phyloP scores from a whole-genome alignment of 2,888 invertebrate species.

The Agelastica alni region DNA sequence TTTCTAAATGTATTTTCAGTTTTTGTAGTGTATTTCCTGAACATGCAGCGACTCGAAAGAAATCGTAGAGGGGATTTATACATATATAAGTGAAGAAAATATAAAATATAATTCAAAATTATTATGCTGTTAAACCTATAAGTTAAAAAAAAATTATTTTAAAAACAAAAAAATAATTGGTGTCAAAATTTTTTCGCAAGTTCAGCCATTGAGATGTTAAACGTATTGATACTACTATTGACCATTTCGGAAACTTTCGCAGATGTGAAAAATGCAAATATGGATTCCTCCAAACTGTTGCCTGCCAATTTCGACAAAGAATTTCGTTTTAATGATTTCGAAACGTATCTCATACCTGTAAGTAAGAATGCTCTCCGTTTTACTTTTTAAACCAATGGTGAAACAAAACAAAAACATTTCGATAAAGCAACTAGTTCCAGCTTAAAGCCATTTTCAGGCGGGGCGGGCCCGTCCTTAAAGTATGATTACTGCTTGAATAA shows the following conservation, averaged over 20 bases:
- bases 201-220: constrained; percentile 8
- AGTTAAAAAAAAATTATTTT: too few species aligned
- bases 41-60: too few species aligned
- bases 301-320: constrained; percentile 4
- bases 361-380: not conserved
- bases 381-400: too few species aligned
- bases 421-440: too few species aligned
- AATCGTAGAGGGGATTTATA: not conserved
- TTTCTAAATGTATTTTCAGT: too few species aligned
- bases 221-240: not conserved
- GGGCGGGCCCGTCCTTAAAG: too few species aligned
- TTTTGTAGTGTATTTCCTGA: constrained; percentile 7
- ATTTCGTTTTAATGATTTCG: not conserved
- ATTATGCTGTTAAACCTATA: too few species aligned
- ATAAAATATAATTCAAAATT: not conserved
- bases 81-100: not conserved
- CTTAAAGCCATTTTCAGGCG: too few species aligned
- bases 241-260: constrained; percentile 3
- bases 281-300: too few species aligned
- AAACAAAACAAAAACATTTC: too few species aligned
- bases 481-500: too few species aligned
- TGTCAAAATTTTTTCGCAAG: not conserved
- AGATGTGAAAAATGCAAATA: constrained; percentile 4
- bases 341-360: constrained; percentile 3
- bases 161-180: too few species aligned